Evolutionary conservation across 1,140 invertebrate genomes (phyloP).

Genomic region (Andrena cerasifolii): DNA sequence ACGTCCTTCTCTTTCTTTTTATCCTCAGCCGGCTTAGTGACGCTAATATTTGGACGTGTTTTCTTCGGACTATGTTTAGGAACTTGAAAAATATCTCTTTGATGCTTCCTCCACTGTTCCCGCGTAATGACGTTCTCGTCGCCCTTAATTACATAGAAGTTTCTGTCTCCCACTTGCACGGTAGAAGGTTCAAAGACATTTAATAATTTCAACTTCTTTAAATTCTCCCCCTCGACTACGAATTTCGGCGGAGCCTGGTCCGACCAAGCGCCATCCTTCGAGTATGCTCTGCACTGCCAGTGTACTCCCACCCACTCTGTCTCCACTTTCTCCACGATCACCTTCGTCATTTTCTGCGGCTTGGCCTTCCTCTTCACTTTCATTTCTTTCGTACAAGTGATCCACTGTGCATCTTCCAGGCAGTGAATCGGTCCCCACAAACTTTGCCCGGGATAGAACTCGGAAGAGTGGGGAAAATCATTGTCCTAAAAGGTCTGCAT

Average conservation of each 20-base stretch:
- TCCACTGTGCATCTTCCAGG: conserved; percentile 90
- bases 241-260: conserved; percentile 87
- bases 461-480: conserved; percentile 85
- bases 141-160: conserved; percentile 86
- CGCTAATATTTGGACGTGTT: conserved; percentile 62
- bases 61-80: conserved; percentile 79
- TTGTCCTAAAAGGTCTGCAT: conserved; percentile 79
- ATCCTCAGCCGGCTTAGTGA: conserved; percentile 67
- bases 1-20: conserved; percentile 62
- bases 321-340: conserved; percentile 86
- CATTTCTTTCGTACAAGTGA: conserved; percentile 89
- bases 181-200: conserved; percentile 95
- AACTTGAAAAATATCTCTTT: conserved; percentile 79
- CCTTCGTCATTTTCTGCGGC: conserved; percentile 82
- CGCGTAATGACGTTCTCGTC: conserved; percentile 83
- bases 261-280: conserved; percentile 84
- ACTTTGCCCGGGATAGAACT: conserved; percentile 90
- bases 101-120: conserved; percentile 84
- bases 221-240: conserved; percentile 88
- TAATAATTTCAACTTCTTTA: conserved; percentile 89
- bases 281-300: conserved; percentile 91
- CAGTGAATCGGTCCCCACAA: conserved; percentile 87
- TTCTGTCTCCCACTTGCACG: conserved; percentile 93
- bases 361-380: conserved; percentile 86
- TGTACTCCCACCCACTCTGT: conserved; percentile 87